Conservation (phyloP, 2,113 vertebrate species). For the Onychostoma macrolepis region DNA sequence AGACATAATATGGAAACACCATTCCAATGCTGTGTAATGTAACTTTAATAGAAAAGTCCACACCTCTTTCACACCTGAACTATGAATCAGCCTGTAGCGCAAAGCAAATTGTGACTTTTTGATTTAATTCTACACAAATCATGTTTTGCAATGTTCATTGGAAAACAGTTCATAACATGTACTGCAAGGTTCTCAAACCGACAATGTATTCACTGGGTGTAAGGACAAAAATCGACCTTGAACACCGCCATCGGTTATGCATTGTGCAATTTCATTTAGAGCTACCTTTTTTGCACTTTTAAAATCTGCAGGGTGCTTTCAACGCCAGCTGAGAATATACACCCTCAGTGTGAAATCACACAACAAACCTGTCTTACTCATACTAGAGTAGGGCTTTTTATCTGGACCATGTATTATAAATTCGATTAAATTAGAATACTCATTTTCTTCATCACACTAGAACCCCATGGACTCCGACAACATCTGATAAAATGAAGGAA, state of each 20-base stretch:
- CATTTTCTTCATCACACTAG: slow-evolving; percentile 18
- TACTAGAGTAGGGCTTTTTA: background rate
- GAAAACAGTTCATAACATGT: background rate
- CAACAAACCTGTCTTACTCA: background rate
- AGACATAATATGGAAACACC: background rate
- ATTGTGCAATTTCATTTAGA: background rate
- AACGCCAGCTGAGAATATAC: background rate
- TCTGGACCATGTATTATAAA: background rate
- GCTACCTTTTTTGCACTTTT: slow-evolving; percentile 11
- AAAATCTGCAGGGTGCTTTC: slow-evolving; percentile 21
- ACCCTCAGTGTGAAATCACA: background rate
- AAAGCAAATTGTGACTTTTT: background rate
- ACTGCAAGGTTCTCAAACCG: background rate
- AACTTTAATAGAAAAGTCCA: background rate
- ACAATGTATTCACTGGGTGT: background rate
- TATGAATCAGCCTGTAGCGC: background rate
- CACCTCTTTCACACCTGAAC: background rate
- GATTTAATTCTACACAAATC: background rate
- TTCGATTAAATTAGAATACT: slow-evolving; percentile 23
- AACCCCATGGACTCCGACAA: background rate
- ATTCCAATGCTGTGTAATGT: background rate
- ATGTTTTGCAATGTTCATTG: background rate
- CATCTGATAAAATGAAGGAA: background rate
- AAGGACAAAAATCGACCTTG: slow-evolving; percentile 17
- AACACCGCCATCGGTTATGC: background rate